Evolutionary conservation across 2,888 invertebrate genomes (phyloP), one percentile per base, ranked within the genome.

Genomic region (Lithophane semibrunnea): DNA sequence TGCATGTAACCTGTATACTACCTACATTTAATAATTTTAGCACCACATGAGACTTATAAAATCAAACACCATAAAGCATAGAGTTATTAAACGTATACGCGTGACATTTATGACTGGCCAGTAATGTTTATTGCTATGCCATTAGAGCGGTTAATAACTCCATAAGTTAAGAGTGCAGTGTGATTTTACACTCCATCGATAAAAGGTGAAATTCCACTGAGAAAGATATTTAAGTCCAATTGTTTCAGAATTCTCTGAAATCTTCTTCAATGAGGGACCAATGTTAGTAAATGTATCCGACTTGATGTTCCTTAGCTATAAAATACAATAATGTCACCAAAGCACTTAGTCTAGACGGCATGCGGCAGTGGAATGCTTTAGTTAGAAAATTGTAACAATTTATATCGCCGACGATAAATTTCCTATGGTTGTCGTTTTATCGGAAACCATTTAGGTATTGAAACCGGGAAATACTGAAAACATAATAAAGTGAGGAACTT

Each of bases 131-230:
- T 73, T 60, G 37, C 75, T 52, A 21, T 29, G 69, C 77, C 72
- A 87, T 86, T 86, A 86, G 79, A 81, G 29, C 63, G 42, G 77
- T 70, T 85, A 75, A 77, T 76, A 70, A 81, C 73, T 79, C 68
- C 81, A 83, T 56, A 67, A 79, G 71, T 75, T 72, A 68, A 74
- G 54, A 73, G 66, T 70, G 73, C 78, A 63, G 16, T 61, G 58
- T 64, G 63, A 70, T 77, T 71, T 64, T 44, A 24, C 16, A 49
- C 2, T 24, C 0, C 13, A 58, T 47, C 37, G 24, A 24, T 54
- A 0, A 29, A 49, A 52, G 24, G 58, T 13, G 29, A 10, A 16
- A 21, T 49, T 47, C 0, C 5, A 37, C 24, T 70, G 49, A 69
- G 5, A n/a, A 24, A 58, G 5, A 58, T 24, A 58, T 24, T 24